Evolutionary conservation across 2,888 invertebrate species (phyloP).

Genomic region (Agrochola lychnidis): DNA sequence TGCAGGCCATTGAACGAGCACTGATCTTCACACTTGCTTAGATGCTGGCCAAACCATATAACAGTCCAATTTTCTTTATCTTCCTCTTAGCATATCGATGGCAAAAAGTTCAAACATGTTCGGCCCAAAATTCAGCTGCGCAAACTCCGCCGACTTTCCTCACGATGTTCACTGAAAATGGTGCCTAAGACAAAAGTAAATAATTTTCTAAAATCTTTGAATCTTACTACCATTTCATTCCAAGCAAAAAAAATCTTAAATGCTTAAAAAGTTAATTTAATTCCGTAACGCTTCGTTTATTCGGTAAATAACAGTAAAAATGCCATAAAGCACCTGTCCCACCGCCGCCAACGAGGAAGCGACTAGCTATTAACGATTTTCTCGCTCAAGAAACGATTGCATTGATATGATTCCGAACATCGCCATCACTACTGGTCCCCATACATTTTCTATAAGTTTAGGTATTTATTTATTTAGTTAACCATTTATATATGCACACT

Average conservation of each 20-base stretch:
- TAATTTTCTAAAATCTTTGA: too few species aligned
- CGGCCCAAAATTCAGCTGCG: too few species aligned
- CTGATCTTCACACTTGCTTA: background rate
- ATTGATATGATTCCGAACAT: too few species aligned
- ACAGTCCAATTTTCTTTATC: background rate
- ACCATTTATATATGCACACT: too few species aligned
- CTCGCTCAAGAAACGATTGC: background rate
- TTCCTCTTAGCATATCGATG: too few species aligned
- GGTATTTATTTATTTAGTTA: too few species aligned
- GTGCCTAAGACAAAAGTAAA: rapidly evolving
- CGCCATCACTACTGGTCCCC: too few species aligned
- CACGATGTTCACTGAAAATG: background rate
- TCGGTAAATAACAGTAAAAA: slow-evolving; percentile 53
- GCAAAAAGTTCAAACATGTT: too few species aligned
- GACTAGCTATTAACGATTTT: background rate
- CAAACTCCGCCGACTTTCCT: background rate
- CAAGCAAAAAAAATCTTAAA: background rate
- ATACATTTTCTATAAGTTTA: too few species aligned
- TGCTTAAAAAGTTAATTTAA: slow-evolving; percentile 31
- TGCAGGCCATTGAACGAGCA: background rate
- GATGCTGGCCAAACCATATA: background rate
- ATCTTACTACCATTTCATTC: too few species aligned
- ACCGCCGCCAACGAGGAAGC: background rate
- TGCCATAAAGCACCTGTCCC: background rate
- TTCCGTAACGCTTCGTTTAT: slow-evolving; percentile 47